Conservation (phyloP, 2,888 invertebrate species). For the Lumbricus terrestris region DNA sequence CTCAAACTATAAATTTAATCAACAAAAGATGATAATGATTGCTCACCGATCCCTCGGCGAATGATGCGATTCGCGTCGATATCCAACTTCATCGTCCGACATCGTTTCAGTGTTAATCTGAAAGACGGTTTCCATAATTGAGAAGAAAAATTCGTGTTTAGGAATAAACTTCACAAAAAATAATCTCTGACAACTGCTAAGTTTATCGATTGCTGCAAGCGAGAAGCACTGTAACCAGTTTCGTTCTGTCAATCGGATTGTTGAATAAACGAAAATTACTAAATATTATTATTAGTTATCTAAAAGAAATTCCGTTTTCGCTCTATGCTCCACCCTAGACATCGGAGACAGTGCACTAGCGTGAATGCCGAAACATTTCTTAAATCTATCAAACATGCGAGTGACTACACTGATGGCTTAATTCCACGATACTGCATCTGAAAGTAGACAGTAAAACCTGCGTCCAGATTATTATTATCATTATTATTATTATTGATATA, state of each 20-base stretch:
- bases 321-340: too few species aligned
- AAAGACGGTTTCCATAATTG: background rate
- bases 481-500: too few species aligned
- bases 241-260: too few species aligned
- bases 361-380: too few species aligned
- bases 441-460: background rate
- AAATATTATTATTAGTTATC: too few species aligned
- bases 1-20: background rate
- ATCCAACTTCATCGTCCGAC: background rate
- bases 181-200: background rate
- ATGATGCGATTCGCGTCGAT: conserved; percentile 3
- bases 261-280: too few species aligned
- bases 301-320: background rate
- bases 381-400: background rate
- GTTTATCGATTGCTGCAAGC: background rate
- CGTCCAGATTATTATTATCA: background rate
- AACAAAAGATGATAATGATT: background rate
- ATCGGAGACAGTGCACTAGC: too few species aligned
- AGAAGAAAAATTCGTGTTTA: background rate
- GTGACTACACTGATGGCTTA: background rate
- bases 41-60: conserved; percentile 5
- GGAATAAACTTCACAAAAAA: background rate
- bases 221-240: too few species aligned
- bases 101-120: background rate
- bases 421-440: background rate